phyloP scores from a whole-genome alignment of 2,113 vertebrate species.

The Psilopsiagon aymara region DNA sequence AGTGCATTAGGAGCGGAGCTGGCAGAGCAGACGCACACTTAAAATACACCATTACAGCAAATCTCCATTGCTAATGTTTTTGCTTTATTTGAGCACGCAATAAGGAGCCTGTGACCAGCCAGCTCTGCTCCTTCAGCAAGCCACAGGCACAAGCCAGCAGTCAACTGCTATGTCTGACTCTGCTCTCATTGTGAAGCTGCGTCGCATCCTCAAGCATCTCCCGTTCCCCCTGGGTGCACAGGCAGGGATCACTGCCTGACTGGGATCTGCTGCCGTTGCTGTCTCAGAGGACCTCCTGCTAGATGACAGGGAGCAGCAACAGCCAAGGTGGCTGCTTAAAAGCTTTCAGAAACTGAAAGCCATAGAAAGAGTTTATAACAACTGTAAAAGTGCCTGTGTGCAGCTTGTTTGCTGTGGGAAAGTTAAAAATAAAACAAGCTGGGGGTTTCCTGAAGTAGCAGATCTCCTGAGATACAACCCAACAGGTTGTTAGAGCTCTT shows the following conservation, averaged over 20 bases:
- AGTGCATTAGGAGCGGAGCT: constrained; percentile 63
- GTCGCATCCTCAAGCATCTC: neutral
- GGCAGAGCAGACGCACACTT: constrained; percentile 59
- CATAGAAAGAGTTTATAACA: neutral
- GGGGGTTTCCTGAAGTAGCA: neutral
- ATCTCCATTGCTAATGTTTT: constrained; percentile 75
- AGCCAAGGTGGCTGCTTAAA: neutral
- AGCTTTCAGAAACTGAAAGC: neutral
- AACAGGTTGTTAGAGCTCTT: neutral
- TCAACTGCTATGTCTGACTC: neutral
- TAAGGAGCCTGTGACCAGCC: neutral
- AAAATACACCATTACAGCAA: constrained; percentile 72
- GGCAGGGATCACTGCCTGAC: neutral
- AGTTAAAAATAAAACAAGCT: neutral
- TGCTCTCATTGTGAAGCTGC: neutral
- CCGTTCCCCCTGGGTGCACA: neutral
- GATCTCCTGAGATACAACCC: neutral
- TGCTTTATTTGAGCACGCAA: constrained; percentile 52
- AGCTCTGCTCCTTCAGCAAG: neutral
- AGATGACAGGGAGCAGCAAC: neutral
- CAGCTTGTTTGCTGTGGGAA: neutral
- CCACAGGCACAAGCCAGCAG: neutral
- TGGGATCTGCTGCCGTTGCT: neutral
- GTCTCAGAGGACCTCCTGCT: neutral
- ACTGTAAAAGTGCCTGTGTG: neutral